Percentiles rank a stretch among this genome's conserved stretches.
phyloP scores from a whole-genome alignment of 2,888 invertebrate genomes.

The Ctena decussata region DNA sequence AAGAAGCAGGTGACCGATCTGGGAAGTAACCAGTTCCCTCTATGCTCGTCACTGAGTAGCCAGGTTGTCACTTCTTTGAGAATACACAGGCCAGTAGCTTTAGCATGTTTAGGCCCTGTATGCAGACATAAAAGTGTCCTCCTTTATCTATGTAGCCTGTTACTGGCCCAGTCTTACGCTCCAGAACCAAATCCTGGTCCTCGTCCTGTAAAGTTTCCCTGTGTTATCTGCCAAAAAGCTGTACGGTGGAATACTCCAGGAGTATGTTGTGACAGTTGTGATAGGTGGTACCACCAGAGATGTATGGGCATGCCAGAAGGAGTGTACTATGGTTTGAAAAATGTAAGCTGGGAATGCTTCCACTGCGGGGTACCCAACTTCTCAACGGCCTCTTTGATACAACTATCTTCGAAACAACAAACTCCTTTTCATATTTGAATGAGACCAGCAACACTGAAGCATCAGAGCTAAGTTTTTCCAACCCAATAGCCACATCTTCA shows the following conservation, averaged over 20 bases:
- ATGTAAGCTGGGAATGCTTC: slow-evolving; percentile 10
- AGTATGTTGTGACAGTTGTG: slow-evolving; percentile 21
- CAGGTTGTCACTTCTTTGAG: slow-evolving; percentile 1
- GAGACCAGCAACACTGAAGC: too few relatives aligned
- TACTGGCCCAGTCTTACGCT: background rate
- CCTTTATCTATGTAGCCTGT: slow-evolving; percentile 9
- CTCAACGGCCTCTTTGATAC: slow-evolving; percentile 3
- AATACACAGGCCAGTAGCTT: background rate
- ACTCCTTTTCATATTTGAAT: too few relatives aligned
- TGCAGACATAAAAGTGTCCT: background rate
- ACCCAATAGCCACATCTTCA: background rate
- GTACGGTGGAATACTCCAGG: slow-evolving; percentile 15
- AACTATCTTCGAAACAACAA: background rate
- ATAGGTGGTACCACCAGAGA: slow-evolving; percentile 16
- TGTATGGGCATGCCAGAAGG: slow-evolving; percentile 14
- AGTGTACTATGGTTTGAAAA: background rate
- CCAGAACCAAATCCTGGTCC: slow-evolving; percentile 17
- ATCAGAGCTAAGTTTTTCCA: background rate
- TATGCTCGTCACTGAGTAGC: background rate
- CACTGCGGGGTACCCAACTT: slow-evolving; percentile 11
- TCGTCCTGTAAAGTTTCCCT: too few relatives aligned
- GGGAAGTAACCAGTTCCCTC: background rate
- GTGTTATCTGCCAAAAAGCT: background rate
- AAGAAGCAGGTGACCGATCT: background rate
- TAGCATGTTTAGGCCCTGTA: background rate